Base-by-base conservation (phyloP, 2,113 vertebrate species). In the Thunnus thynnus region DNA sequence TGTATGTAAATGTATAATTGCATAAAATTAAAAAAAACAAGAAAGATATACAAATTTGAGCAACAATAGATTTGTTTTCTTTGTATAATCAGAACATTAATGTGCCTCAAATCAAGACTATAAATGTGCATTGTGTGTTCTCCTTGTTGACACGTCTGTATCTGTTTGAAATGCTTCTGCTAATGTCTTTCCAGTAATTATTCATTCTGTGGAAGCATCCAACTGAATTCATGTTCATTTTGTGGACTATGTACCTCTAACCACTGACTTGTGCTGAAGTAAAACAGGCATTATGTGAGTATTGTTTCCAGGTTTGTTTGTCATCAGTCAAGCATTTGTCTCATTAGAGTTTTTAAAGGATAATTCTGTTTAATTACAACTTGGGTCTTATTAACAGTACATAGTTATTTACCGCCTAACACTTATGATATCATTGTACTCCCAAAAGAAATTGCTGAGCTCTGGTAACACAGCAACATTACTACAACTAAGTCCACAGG, bases 161-260 rank as follows among this genome's bases (percentile, higher is more conserved):
- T 48, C 48, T 50, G 54, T 18, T 56, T 48, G 1, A 55, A 63
- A 14, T 13, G 4, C 3, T 60, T 60, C 9, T 5, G 10, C 3
- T 74, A 11, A 17, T 60, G 30, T 11, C 5, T 32, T 32, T 62
- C 2, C 18, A 47, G 36, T 47, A 22, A 32, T 17, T 46, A 46
- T 47, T 61, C 13, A 52, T 17, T 14, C 55, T 67, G 13, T 25
- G 32, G 25, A 62, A 74, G 41, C 78, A 74, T 67, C 27, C 12
- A 36, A 25, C 44, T 7, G n/a, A 14, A 80, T 50, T 12, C 64
- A 58, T n/a, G 16, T 41, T 72, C 44, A 46, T 22, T 67, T 47
- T 30, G 16, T 64, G 18, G n/a, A 64, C 17, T 13, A 13, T 16
- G 12, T 6, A n/a, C 30, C n/a, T 44, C 16, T 48, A 54, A 7